phyloP scores from a whole-genome alignment of 2,797 vertebrate genomes.

The Lithobates pipiens region DNA sequence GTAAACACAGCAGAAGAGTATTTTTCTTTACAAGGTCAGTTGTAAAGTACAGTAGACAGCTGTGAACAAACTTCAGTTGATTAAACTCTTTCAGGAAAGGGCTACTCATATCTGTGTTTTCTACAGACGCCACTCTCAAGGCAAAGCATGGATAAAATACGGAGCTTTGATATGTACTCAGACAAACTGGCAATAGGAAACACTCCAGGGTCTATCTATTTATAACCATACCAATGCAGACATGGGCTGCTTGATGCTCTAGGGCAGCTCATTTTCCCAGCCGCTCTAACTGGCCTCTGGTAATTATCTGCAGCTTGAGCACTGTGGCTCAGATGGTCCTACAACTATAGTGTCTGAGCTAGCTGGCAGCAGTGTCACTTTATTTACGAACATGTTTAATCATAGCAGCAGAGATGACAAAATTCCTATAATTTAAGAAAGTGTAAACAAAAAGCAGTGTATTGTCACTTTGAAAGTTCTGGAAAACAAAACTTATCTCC shows the following conservation, averaged over 20 bases:
- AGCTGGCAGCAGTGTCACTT: conserved; percentile 9
- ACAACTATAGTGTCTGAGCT: conserved; percentile 1
- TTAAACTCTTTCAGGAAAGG: background rate
- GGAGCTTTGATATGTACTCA: background rate
- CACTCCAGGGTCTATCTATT: conserved; percentile 26
- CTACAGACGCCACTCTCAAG: background rate
- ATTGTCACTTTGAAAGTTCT: no score
- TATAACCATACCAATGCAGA: conserved; percentile 5
- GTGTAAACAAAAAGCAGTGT: no score
- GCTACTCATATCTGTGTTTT: background rate
- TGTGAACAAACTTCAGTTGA: background rate
- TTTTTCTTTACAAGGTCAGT: background rate
- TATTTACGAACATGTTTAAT: conserved; percentile 8
- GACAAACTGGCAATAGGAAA: conserved; percentile 27
- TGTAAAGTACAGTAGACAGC: background rate
- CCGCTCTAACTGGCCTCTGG: conserved; percentile 5
- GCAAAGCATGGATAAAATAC: background rate
- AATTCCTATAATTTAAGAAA: no score
- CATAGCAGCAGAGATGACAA: no score
- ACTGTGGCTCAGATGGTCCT: background rate
- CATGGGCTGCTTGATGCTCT: background rate
- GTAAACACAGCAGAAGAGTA: no score
- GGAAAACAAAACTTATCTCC: no score
- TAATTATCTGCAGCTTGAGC: conserved; percentile 2
- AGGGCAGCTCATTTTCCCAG: conserved; percentile 13